phyloP scores from a whole-genome alignment of 2,113 vertebrate species.

The Anas platyrhynchos region DNA sequence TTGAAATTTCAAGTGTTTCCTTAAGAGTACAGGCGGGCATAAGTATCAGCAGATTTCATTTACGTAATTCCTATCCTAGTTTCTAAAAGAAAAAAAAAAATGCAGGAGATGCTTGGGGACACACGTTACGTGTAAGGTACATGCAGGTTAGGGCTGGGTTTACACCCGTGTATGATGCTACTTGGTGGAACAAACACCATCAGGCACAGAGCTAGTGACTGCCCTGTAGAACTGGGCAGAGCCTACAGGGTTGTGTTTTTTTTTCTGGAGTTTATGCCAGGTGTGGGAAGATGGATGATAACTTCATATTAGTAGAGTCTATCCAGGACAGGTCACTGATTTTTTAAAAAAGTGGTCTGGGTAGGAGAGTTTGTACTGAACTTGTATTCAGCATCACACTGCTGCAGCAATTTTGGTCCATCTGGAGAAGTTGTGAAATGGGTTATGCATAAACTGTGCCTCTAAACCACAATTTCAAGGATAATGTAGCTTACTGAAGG shows the following conservation, averaged over 20 bases:
- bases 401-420: not conserved
- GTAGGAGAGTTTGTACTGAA: not conserved
- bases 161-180: rapidly evolving
- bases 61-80: not conserved
- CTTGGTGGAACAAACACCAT: not conserved
- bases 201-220: not conserved
- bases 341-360: not conserved
- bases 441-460: not conserved
- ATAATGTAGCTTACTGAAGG: not conserved
- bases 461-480: not conserved
- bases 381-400: not conserved
- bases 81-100: not conserved
- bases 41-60: not conserved
- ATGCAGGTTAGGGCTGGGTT: not conserved
- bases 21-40: not conserved
- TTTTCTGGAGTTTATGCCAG: not conserved
- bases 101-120: not conserved
- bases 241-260: not conserved
- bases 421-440: not conserved
- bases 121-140: not conserved
- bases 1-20: not conserved
- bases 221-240: not conserved
- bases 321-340: not conserved
- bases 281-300: not conserved
- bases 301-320: not conserved